These are phyloP conservation scores for Coleophora deauratella DNA, from an alignment of 2,888 invertebrate species.

Conservation along the genomic window DNA sequence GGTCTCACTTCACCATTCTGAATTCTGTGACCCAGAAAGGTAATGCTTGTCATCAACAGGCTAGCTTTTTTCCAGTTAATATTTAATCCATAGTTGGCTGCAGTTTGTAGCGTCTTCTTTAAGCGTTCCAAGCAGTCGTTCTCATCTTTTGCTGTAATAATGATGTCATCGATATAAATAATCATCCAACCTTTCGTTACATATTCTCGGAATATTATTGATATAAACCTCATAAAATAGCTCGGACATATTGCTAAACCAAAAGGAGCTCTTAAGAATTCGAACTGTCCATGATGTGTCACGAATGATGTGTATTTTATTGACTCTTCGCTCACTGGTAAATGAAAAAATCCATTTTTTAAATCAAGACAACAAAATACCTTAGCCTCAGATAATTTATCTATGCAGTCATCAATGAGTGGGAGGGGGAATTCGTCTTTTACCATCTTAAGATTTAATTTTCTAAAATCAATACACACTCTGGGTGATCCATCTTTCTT, in stretches of 20 bases:
- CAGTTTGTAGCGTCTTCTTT: constrained; percentile 4
- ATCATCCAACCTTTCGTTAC: too few species aligned
- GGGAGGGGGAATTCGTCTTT: constrained; percentile 14
- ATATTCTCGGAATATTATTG: too few species aligned
- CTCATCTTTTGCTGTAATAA: constrained; percentile 15
- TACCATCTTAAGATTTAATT: too few species aligned
- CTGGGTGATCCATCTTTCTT: too few species aligned
- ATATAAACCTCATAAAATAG: constrained; percentile 15
- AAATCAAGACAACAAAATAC: constrained; percentile 8
- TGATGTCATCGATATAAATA: constrained; percentile 22
- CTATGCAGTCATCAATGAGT: constrained; percentile 8
- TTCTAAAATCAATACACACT: too few species aligned
- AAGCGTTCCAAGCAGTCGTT: not conserved
- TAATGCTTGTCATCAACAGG: constrained; percentile 2
- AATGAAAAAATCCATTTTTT: too few species aligned
- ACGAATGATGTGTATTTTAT: constrained; percentile 11
- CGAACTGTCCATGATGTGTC: too few species aligned
- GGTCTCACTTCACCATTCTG: constrained; percentile 13
- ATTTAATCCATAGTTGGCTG: constrained; percentile 19
- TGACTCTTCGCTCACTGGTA: constrained; percentile 10
- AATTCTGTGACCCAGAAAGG: constrained; percentile 12
- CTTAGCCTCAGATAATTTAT: constrained; percentile 1
- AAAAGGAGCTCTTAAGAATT: constrained; percentile 17
- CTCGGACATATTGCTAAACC: constrained; percentile 15
- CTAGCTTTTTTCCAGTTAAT: constrained; percentile 15